phyloP scores from a whole-genome alignment of 1,140 invertebrate species.

The Drosophila azteca region DNA sequence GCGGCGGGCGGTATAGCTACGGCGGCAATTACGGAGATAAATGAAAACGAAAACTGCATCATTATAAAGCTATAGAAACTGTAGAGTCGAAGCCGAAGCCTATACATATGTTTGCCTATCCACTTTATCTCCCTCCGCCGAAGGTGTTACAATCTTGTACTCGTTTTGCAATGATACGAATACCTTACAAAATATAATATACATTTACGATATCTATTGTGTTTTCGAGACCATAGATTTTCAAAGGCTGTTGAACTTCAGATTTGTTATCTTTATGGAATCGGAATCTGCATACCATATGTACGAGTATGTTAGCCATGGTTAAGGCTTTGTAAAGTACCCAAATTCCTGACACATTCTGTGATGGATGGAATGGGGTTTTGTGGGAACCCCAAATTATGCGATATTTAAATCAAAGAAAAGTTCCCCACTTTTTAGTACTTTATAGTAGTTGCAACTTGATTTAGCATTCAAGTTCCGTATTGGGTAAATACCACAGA shows the following conservation, averaged over 20 bases:
- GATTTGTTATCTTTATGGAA: neutral
- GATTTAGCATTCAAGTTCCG: no score
- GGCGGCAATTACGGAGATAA: constrained; percentile 18
- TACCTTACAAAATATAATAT: neutral
- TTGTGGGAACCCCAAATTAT: no score
- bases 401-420: no score
- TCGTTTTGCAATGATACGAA: neutral
- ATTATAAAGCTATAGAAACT: neutral
- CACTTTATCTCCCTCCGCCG: constrained; percentile 18
- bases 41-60: constrained; percentile 42
- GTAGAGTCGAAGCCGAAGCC: constrained; percentile 12
- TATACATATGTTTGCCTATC: constrained; percentile 25
- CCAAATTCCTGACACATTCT: neutral
- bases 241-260: neutral
- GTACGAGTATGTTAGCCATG: no score
- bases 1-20: neutral
- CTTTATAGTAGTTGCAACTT: no score
- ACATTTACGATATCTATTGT: neutral
- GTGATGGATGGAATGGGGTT: neutral
- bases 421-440: no score
- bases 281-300: neutral
- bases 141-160: neutral
- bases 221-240: no score
- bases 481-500: no score
- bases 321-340: neutral